Base-by-base conservation (phyloP, 2,113 vertebrate genomes). In the Sclerurus mexicanus region DNA sequence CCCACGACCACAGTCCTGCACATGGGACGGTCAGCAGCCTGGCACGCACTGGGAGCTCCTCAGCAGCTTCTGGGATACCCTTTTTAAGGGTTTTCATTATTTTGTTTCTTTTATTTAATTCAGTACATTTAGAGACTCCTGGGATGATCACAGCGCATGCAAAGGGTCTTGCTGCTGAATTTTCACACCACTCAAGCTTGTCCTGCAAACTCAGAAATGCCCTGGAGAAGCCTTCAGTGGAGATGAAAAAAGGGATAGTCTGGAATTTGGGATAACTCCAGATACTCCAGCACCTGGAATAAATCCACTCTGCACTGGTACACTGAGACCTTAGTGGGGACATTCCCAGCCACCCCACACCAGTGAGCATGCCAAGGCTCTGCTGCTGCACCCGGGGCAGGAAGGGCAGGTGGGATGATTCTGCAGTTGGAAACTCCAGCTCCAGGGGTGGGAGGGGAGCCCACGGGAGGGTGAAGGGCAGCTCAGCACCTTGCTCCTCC, bases 91-190 rank as follows among this genome's bases (percentile, higher is more conserved):
- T 28, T 88, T 59, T 33, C 23, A 14, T 2, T 0, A 2, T 14
- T 10, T 75, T 44, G 1, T 58, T 49, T n/a, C 18, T 53, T 85
- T 56, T 9, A 4, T 8, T 6, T 22, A 10, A 19, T 24, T 53
- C 44, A 13, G 15, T 4, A 30, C 33, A 50, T 75, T 63, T 22
- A 6, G 75, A 28, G 52, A 2, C 59, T 44, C 56, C 49, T 10
- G 9, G 5, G 27, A 14, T 1, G 12, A 60, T 19, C 35, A 1
- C 21, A 10, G 37, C 0, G 0, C 14, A 1, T 0, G 24, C 7
- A 15, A 56, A 74, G n/a, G 55, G 44, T 2, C 7, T 17, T 5
- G 23, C 63, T 59, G 58, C n/a, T 0, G 4, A 46, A 27, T 19
- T 18, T 33, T 49, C 27, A 27, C 3, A 19, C 35, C 12, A 2